Evolutionary conservation across 2,797 vertebrate species (phyloP).

Genomic region (Girardinus metallicus): DNA sequence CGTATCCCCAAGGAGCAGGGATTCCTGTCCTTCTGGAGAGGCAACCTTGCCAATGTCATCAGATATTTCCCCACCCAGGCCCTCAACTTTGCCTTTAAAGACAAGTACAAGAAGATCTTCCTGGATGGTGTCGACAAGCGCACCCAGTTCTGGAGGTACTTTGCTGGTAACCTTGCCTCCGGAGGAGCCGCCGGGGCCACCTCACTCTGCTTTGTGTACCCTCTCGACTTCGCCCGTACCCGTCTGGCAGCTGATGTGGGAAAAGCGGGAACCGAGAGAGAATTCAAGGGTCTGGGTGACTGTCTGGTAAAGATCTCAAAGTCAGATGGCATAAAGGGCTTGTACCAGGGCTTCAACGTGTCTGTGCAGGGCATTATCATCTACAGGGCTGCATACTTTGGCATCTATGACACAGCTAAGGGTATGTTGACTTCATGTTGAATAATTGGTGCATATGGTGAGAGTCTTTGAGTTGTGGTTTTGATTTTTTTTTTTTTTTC

Average conservation of each 20-base stretch:
- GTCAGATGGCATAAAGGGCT: constrained; percentile 82
- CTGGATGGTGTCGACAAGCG: constrained; percentile 87
- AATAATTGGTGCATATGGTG: too few relatives aligned
- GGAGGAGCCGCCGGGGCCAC: constrained; percentile 88
- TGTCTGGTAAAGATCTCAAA: constrained; percentile 85
- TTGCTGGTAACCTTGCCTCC: constrained; percentile 87
- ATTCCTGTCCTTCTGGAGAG: constrained; percentile 88
- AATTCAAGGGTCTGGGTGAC: constrained; percentile 86
- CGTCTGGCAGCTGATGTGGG: constrained; percentile 88
- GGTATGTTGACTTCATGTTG: constrained; percentile 69
- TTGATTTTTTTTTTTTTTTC: not conserved
- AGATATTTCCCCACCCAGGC: constrained; percentile 90
- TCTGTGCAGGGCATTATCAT: constrained; percentile 95
- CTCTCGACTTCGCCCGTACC: constrained; percentile 89
- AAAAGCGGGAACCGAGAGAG: constrained; percentile 79
- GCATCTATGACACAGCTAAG: constrained; percentile 93
- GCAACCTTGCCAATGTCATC: constrained; percentile 91
- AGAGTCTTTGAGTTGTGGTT: too few relatives aligned
- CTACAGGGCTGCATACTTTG: constrained; percentile 92
- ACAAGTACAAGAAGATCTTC: constrained; percentile 92
- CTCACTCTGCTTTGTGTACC: constrained; percentile 89
- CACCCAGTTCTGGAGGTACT: constrained; percentile 90
- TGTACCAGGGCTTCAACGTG: constrained; percentile 89
- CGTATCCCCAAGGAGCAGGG: constrained; percentile 90
- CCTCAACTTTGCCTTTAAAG: constrained; percentile 92